These are phyloP conservation scores for Cyphomyrus plagiostoma DNA, from an alignment of 2,113 vertebrate genomes.

Conservation along the genomic window DNA sequence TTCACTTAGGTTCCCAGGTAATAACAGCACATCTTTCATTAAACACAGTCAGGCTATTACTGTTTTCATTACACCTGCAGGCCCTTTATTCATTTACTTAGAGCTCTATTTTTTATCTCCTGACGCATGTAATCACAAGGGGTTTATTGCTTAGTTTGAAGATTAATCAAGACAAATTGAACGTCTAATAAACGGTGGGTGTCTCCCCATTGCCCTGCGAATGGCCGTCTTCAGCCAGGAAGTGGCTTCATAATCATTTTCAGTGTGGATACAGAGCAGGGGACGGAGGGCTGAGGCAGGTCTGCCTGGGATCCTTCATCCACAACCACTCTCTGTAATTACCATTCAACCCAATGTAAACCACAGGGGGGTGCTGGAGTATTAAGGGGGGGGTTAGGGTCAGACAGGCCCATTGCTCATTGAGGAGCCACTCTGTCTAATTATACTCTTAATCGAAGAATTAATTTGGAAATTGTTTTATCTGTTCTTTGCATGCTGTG, in stretches of 20 bases:
- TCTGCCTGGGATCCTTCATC: not conserved
- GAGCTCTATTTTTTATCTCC: conserved; percentile 12
- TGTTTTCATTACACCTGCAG: conserved; percentile 12
- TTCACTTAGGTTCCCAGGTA: not conserved
- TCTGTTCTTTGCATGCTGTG: conserved; percentile 30
- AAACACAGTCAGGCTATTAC: not conserved
- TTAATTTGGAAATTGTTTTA: conserved; percentile 43
- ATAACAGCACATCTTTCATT: not conserved
- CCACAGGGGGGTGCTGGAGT: not conserved
- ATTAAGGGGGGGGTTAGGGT: conserved; percentile 11
- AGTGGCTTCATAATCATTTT: conserved; percentile 15
- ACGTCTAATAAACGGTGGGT: conserved; percentile 7
- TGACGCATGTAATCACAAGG: not conserved
- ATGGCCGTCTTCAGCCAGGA: not conserved
- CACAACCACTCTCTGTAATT: conserved; percentile 25
- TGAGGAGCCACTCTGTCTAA: conserved; percentile 37
- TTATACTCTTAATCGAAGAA: conserved; percentile 38
- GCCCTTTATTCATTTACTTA: not conserved
- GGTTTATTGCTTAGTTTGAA: conserved; percentile 12
- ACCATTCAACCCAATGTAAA: conserved; percentile 21
- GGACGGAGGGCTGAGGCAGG: not conserved
- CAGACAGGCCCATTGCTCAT: conserved; percentile 31
- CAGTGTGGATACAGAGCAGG: not conserved
- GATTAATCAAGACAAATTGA: conserved; percentile 12
- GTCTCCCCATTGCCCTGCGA: not conserved